phyloP scores from a whole-genome alignment of 2,797 vertebrate species.

The Phyllotis vaccarum region DNA sequence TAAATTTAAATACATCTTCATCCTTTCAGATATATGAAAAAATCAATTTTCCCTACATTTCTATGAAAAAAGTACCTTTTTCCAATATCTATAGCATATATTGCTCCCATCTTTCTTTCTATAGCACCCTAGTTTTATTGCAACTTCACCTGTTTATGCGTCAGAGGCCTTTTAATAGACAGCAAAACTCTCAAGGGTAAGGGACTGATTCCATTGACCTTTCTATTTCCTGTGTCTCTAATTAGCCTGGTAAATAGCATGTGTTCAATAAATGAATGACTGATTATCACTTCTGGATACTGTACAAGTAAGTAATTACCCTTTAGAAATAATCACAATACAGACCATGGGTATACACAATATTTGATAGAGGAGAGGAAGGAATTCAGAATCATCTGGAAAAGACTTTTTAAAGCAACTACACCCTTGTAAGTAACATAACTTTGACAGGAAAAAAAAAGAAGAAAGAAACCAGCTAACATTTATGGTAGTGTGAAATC shows the following conservation, averaged over 20 bases:
- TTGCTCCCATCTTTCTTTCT: slow-evolving; percentile 26
- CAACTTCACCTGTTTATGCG: slow-evolving; percentile 21
- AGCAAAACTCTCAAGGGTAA: slow-evolving; percentile 59
- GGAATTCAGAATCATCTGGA: slow-evolving; percentile 30
- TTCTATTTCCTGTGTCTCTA: slow-evolving; percentile 50
- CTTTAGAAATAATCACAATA: slow-evolving; percentile 28
- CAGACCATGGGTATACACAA: background rate
- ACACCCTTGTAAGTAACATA: slow-evolving; percentile 19
- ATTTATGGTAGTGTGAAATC: background rate
- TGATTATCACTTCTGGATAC: slow-evolving; percentile 62
- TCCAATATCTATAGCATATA: background rate
- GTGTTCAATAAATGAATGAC: slow-evolving; percentile 65
- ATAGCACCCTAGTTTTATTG: slow-evolving; percentile 12
- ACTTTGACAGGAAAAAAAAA: background rate
- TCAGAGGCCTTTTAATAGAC: slow-evolving; percentile 27
- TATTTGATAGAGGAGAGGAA: background rate
- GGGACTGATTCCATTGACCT: slow-evolving; percentile 58
- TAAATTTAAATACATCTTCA: background rate
- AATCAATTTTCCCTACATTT: slow-evolving; percentile 3
- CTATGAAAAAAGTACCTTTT: background rate
- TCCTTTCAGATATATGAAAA: background rate
- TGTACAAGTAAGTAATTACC: slow-evolving; percentile 65
- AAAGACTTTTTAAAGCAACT: slow-evolving; percentile 43
- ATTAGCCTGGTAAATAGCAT: slow-evolving; percentile 64
- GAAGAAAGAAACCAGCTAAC: background rate